phyloP scores from a whole-genome alignment of 2,113 vertebrate species.

The Rallus limicola region DNA sequence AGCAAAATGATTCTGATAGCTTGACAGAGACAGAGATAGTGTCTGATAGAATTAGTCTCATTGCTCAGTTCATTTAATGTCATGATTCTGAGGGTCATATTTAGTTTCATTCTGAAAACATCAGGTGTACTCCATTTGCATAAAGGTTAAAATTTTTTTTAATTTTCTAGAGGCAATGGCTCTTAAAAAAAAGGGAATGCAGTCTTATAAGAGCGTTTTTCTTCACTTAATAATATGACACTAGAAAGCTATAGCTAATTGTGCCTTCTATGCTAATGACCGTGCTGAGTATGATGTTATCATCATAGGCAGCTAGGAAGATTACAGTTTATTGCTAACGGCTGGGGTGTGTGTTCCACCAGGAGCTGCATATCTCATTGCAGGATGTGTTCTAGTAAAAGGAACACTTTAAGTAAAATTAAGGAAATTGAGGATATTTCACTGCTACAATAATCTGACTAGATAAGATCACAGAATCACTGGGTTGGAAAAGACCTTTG shows the following conservation, averaged over 20 bases:
- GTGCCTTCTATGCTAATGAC: neutral
- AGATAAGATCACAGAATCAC: neutral
- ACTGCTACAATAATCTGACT: neutral
- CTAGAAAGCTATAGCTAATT: neutral
- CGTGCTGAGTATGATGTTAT: neutral
- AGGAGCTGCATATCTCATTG: neutral
- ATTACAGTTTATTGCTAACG: neutral
- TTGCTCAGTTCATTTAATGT: neutral
- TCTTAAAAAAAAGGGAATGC: neutral
- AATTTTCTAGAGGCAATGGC: neutral
- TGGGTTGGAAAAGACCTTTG: too few relatives aligned
- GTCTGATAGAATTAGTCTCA: neutral
- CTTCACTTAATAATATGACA: neutral
- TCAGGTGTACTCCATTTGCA: neutral
- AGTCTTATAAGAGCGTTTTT: neutral
- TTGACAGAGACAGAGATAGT: neutral
- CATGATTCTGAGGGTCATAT: neutral
- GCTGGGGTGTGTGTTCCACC: neutral
- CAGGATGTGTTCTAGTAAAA: neutral
- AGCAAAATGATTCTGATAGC: neutral
- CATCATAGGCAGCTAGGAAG: neutral
- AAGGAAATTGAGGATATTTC: neutral
- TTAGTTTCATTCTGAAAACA: neutral
- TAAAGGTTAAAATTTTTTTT: neutral
- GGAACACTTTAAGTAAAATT: neutral